Evolutionary conservation across 2,113 vertebrate genomes (phyloP), one percentile per base, ranked within the genome.

Genomic region (Zeus faber): DNA sequence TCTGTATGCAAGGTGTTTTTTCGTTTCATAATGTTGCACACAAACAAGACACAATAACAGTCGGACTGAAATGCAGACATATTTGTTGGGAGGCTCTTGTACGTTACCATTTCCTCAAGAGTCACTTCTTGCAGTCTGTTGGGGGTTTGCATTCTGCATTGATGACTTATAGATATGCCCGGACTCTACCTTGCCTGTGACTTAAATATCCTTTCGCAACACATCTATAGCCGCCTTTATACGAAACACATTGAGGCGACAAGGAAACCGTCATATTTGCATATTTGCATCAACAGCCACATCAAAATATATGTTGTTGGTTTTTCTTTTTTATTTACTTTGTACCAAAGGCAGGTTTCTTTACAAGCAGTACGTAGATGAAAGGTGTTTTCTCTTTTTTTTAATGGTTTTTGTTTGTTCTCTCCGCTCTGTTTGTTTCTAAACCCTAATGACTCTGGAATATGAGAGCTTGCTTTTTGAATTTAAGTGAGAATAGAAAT

Each of bases 391-490:
- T 3, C 3, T 37, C 49, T 53, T 61, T 22, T 72, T 59, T 71
- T 55, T 10, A 54, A 66, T 60, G 14, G 6, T 57, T 48, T 53
- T 60, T 10, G 14, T 50, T 65, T 41, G 52, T 49, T 18, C 49
- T 63, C 23, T 65, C 43, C n/a, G n/a, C n/a, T n/a, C 53, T 64
- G 20, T 54, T 54, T 14, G 67, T 70, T 76, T 58, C 14, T 22
- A 44, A 39, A 55, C 22, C 23, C 26, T 48, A 46, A 41, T 58
- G 84, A 78, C 81, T 37, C 33, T 37, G 80, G 89, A 88, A 87
- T 89, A 89, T 85, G 63, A 84, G 31, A 56, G 48, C 85, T 82
- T 90, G 87, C 86, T 83, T 87, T 68, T 76, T 80, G 84, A 82
- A 74, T 58, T 85, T 81, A 85, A 74, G 45, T 62, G 54, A 57